Evolutionary conservation across 2,888 invertebrate species (phyloP).

Genomic region (Patella ulyssiponensis): DNA sequence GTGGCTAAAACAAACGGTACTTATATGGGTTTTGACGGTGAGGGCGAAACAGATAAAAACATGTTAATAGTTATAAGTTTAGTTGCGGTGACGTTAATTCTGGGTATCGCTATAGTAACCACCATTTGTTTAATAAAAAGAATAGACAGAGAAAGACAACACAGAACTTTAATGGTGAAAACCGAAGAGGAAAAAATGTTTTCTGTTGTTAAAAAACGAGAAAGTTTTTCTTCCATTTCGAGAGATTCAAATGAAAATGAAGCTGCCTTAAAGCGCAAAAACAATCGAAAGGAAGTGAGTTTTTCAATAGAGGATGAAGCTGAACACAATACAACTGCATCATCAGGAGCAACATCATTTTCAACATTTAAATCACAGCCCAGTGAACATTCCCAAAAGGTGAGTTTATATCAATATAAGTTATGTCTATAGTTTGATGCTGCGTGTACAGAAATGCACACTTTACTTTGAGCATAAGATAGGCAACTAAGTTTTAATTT

Average conservation of each 20-base stretch:
- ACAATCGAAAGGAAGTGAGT: constrained; percentile 61
- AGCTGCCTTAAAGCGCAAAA: constrained; percentile 47
- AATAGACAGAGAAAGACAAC: constrained; percentile 46
- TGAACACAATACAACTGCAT: constrained; percentile 53
- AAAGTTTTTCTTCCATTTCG: constrained; percentile 11
- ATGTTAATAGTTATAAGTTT: constrained; percentile 57
- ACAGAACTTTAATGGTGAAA: constrained; percentile 27
- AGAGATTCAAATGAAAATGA: constrained; percentile 39
- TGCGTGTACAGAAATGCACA: too few species aligned
- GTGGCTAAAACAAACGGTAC: constrained; percentile 53
- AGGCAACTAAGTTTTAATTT: too few species aligned
- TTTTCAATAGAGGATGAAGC: constrained; percentile 59
- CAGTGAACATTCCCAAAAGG: constrained; percentile 45
- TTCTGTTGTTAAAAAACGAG: constrained; percentile 25
- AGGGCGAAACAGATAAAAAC: constrained; percentile 46
- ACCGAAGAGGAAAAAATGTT: constrained; percentile 43
- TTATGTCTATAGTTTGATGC: too few species aligned
- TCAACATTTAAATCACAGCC: constrained; percentile 46
- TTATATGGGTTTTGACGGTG: constrained; percentile 20
- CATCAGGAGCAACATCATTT: constrained; percentile 51
- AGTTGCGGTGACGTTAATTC: constrained; percentile 51
- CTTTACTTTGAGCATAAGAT: too few species aligned
- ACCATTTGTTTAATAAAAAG: constrained; percentile 54
- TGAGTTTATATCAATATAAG: constrained; percentile 29
- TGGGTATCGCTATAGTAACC: constrained; percentile 55